Evolutionary conservation across 1,140 invertebrate genomes (phyloP).

Genomic region (Caerostris extrusa): DNA sequence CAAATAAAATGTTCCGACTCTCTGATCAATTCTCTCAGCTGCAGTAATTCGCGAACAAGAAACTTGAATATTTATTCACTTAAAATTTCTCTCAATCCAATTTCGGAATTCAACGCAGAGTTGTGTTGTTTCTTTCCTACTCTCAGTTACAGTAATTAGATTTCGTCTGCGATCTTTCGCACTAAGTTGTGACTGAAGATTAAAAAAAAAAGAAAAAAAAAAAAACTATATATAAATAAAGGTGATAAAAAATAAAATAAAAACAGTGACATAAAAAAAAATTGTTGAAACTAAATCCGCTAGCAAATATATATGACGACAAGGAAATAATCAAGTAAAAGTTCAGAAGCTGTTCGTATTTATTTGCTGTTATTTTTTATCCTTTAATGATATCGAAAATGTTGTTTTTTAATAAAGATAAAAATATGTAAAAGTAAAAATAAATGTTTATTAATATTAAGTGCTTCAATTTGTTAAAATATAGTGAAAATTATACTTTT

Average conservation of each 20-base stretch:
- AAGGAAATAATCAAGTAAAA: slow-evolving; percentile 9
- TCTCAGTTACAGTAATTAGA: background rate
- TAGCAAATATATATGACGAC: slow-evolving; percentile 8
- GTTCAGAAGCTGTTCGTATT: background rate
- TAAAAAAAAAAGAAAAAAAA: background rate
- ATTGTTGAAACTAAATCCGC: background rate
- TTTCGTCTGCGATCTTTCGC: background rate
- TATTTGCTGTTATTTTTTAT: background rate
- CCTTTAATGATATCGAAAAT: background rate
- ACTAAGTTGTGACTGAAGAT: background rate
- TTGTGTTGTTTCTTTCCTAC: slow-evolving; percentile 20
- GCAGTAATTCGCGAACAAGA: background rate
- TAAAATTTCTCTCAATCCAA: slow-evolving; percentile 45
- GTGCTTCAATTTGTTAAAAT: too few species aligned
- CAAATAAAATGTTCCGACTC: background rate
- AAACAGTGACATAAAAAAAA: background rate
- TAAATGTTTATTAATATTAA: too few species aligned
- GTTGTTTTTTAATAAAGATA: background rate
- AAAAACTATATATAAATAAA: background rate
- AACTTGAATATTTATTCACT: slow-evolving; percentile 26
- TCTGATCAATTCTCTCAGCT: background rate
- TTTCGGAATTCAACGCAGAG: slow-evolving; percentile 24
- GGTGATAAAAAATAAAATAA: background rate
- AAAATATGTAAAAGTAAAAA: too few species aligned
- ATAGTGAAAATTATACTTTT: too few species aligned